These are phyloP conservation scores for Pachyseris speciosa DNA, from an alignment of 64 coral and sea anemone species.

Conservation along the genomic window DNA sequence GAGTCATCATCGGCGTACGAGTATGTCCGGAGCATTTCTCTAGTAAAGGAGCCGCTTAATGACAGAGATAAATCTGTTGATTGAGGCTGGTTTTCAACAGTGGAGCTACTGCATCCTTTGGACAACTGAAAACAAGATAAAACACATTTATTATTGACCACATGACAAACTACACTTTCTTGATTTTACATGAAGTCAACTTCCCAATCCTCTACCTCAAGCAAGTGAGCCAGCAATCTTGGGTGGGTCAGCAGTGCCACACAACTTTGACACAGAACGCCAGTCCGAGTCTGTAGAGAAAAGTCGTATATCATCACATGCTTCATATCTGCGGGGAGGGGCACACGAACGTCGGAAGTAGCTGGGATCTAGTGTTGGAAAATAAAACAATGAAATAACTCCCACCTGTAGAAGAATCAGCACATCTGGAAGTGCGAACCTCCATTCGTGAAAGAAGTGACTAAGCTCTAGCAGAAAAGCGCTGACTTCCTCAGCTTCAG, in stretches of 20 bases:
- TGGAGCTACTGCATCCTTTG: not conserved
- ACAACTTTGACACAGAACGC: conserved; percentile 89
- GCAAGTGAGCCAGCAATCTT: conserved; percentile 92
- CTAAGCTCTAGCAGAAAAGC: conserved; percentile 86
- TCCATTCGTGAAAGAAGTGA: conserved; percentile 87
- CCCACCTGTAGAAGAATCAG: conserved; percentile 66
- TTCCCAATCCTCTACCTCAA: no score
- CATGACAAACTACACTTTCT: not conserved
- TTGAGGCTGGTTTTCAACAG: not conserved
- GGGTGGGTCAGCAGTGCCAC: conserved; percentile 85
- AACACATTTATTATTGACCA: not conserved
- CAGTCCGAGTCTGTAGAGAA: conserved; percentile 59
- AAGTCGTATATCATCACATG: not conserved
- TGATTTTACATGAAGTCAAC: conserved; percentile 5
- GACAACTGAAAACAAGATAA: not conserved
- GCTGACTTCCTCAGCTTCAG: conserved; percentile 88
- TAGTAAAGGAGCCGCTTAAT: conserved; percentile 79
- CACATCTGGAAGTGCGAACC: conserved; percentile 86
- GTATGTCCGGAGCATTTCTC: conserved; percentile 85
- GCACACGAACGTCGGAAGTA: no score
- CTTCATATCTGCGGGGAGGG: no score
- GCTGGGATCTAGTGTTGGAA: no score
- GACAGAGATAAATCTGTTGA: conserved; percentile 45
- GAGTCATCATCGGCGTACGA: conserved; percentile 88
- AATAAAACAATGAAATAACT: not conserved